phyloP scores from a whole-genome alignment of 2,888 invertebrate species.

The Troides oblongomaculatus region DNA sequence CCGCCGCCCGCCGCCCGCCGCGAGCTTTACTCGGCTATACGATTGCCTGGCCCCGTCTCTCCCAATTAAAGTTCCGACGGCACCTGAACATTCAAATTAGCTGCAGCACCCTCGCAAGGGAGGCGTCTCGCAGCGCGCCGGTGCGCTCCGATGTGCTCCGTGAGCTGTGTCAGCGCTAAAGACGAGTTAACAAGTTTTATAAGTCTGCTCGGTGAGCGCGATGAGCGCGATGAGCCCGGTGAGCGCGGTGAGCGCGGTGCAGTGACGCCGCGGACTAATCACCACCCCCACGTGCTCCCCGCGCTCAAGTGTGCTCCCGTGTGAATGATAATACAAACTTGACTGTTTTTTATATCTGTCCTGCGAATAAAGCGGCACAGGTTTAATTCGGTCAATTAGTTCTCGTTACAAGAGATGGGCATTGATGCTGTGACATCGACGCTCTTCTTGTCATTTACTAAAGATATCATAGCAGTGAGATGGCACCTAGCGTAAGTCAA shows the following conservation, averaged over 20 bases:
- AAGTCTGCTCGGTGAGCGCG: conserved; percentile 4
- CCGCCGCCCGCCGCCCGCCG: too few species aligned
- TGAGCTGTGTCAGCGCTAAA: conserved; percentile 15
- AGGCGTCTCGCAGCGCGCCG: conserved; percentile 7
- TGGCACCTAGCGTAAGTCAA: too few species aligned
- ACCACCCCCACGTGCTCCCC: background rate
- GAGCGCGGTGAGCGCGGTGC: conserved; percentile 1
- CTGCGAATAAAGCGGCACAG: too few species aligned
- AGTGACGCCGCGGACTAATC: conserved; percentile 16
- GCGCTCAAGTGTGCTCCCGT: background rate
- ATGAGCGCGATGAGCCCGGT: too few species aligned
- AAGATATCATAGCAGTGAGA: too few species aligned
- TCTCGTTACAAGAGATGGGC: too few species aligned
- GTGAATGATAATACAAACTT: too few species aligned
- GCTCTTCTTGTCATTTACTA: too few species aligned
- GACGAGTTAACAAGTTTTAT: conserved; percentile 17
- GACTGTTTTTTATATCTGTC: too few species aligned
- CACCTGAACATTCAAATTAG: conserved; percentile 57
- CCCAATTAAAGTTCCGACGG: conserved; percentile 61
- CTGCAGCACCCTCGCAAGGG: conserved; percentile 34
- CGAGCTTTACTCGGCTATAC: conserved; percentile 26
- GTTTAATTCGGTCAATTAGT: too few species aligned
- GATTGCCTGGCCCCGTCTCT: conserved; percentile 40
- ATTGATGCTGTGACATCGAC: too few species aligned
- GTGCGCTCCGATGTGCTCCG: conserved; percentile 5